phyloP scores from a whole-genome alignment of 2,888 invertebrate species.

The Minunthozetes semirufus region DNA sequence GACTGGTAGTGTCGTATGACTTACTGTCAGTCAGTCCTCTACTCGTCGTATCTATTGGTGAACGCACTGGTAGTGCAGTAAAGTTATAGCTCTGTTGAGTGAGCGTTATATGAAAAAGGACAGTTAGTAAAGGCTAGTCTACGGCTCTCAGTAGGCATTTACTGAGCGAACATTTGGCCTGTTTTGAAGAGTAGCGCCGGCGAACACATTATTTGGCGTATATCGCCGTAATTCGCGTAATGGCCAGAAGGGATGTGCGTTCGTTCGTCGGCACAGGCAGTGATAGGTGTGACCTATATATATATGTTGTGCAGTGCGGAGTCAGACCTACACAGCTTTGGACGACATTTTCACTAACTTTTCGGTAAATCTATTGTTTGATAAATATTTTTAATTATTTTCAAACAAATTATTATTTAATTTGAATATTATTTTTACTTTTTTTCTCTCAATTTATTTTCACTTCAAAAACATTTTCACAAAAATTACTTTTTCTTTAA shows the following conservation, averaged over 20 bases:
- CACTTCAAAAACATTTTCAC: too few relatives aligned
- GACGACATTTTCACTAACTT: conserved; percentile 2
- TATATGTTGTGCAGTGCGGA: not conserved
- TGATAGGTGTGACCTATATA: conserved; percentile 14
- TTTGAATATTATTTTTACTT: not conserved
- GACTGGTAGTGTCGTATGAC: not conserved
- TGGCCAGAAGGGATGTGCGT: conserved; percentile 18
- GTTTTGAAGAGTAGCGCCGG: not conserved
- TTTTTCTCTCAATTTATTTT: not conserved
- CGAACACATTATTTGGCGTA: not conserved
- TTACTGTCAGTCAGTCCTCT: not conserved
- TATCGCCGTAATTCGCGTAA: conserved; percentile 18
- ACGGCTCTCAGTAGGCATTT: not conserved
- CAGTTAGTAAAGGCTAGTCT: not conserved
- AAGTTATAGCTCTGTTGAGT: not conserved
- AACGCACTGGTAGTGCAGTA: conserved; percentile 6
- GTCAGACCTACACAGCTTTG: not conserved
- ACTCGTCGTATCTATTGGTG: not conserved
- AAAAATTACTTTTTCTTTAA: too few relatives aligned
- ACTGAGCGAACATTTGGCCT: not conserved
- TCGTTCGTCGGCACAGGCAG: not conserved
- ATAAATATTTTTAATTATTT: not conserved
- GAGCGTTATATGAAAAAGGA: not conserved
- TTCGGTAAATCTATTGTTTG: not conserved
- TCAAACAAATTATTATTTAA: not conserved